phyloP scores from a whole-genome alignment of 2,113 vertebrate genomes.

The Tiliqua scincoides region DNA sequence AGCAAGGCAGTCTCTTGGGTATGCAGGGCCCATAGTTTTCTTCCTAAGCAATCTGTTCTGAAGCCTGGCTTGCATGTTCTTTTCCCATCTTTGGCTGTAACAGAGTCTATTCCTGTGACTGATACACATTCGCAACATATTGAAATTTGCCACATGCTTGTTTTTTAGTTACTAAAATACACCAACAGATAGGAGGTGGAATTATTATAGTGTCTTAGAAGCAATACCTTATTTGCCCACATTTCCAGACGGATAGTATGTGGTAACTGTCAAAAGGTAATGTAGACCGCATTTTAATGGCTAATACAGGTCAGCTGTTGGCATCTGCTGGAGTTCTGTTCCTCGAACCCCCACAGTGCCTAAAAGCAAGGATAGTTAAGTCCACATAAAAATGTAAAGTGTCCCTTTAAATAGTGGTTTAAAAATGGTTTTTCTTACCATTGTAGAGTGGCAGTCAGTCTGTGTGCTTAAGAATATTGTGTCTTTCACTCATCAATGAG shows the following conservation, averaged over 20 bases:
- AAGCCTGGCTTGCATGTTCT: slow-evolving; percentile 48
- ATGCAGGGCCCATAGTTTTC: not conserved
- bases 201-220: not conserved
- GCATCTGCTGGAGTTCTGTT: too few species aligned
- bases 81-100: slow-evolving; percentile 7
- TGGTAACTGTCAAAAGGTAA: not conserved
- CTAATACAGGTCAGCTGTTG: not conserved
- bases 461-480: too few species aligned
- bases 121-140: not conserved
- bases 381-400: too few species aligned
- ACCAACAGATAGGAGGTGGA: too few species aligned
- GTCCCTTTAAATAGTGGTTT: too few species aligned
- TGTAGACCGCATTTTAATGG: not conserved
- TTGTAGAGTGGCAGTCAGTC: too few species aligned
- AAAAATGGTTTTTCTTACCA: too few species aligned
- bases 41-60: slow-evolving; percentile 1
- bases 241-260: not conserved
- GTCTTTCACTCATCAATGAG: too few species aligned
- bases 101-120: not conserved
- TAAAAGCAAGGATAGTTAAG: too few species aligned
- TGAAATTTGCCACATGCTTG: not conserved
- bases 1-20: not conserved
- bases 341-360: too few species aligned
- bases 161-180: not conserved
- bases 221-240: not conserved